A percentile compares a stretch with the other conserved stretches of the same genome.
Evolutionary conservation across 35 echinoderm and acorn worm species (phyloP).

Genomic region (Stichopus chloronotus): DNA sequence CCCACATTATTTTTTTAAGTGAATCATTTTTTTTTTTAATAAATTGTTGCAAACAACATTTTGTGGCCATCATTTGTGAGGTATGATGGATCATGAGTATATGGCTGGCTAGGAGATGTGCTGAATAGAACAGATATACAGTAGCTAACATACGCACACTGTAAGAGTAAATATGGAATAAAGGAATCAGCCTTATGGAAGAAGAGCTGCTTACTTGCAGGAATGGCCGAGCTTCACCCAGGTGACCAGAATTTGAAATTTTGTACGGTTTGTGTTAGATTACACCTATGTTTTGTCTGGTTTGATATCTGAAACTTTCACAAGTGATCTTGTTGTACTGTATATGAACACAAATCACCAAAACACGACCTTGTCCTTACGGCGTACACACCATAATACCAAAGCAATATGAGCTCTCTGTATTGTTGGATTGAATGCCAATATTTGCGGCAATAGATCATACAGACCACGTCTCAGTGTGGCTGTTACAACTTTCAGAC

Average conservation of each 20-base stretch:
- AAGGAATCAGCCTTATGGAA: conserved; percentile 24
- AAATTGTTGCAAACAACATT: background rate
- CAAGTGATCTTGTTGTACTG: no score
- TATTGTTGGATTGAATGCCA: no score
- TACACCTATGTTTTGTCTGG: conserved; percentile 43
- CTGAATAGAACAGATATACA: background rate
- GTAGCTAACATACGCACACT: conserved; percentile 9
- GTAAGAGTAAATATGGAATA: conserved; percentile 9
- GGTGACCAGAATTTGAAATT: conserved; percentile 42
- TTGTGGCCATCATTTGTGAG: background rate
- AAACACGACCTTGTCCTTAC: no score
- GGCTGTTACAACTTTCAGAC: background rate
- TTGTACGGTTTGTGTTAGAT: conserved; percentile 53
- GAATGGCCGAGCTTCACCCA: conserved; percentile 12
- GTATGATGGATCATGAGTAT: conserved; percentile 1
- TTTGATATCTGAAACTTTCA: background rate
- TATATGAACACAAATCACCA: no score
- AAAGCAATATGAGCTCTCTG: no score
- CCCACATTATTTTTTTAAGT: conserved; percentile 1
- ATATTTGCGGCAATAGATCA: no score
- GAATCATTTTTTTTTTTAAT: background rate
- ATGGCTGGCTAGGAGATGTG: conserved; percentile 13
- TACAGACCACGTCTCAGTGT: background rate
- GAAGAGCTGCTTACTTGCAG: conserved; percentile 41
- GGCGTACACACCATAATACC: no score